Evolutionary conservation across 1,140 invertebrate species (phyloP).

Genomic region (Nebria ingens): DNA sequence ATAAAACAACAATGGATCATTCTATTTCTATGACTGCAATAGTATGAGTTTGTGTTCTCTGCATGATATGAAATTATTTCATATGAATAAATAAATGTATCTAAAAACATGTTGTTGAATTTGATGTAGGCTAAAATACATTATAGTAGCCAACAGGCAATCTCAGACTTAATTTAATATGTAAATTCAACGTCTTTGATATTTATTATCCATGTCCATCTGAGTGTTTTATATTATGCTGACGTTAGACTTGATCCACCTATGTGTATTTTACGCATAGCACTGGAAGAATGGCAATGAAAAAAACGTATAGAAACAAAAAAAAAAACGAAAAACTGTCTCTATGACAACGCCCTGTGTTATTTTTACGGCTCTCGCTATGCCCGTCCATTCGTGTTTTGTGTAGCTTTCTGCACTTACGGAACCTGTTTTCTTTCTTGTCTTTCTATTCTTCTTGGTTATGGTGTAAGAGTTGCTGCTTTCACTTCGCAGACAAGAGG

Average conservation of each 20-base stretch:
- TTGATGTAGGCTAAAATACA: too few species aligned
- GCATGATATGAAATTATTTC: too few species aligned
- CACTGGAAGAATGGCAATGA: neutral
- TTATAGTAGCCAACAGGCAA: too few species aligned
- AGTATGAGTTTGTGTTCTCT: too few species aligned
- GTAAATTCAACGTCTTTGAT: too few species aligned
- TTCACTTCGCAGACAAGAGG: neutral
- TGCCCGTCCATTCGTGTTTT: neutral
- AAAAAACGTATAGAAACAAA: too few species aligned
- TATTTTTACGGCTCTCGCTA: conserved; percentile 2
- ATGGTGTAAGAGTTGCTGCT: neutral
- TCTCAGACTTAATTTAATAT: too few species aligned
- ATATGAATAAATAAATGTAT: too few species aligned
- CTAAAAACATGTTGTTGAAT: too few species aligned
- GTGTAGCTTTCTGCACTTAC: neutral
- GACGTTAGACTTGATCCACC: neutral
- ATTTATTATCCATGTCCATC: neutral
- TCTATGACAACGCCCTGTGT: neutral
- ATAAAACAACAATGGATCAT: too few species aligned
- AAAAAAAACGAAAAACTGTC: neutral
- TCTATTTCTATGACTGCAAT: too few species aligned
- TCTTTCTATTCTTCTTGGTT: neutral
- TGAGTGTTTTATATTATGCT: neutral
- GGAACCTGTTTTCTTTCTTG: neutral
- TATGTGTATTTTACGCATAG: neutral